These are phyloP conservation scores for Ephestia elutella DNA, from an alignment of 1,140 invertebrate genomes.

Conservation along the genomic window DNA sequence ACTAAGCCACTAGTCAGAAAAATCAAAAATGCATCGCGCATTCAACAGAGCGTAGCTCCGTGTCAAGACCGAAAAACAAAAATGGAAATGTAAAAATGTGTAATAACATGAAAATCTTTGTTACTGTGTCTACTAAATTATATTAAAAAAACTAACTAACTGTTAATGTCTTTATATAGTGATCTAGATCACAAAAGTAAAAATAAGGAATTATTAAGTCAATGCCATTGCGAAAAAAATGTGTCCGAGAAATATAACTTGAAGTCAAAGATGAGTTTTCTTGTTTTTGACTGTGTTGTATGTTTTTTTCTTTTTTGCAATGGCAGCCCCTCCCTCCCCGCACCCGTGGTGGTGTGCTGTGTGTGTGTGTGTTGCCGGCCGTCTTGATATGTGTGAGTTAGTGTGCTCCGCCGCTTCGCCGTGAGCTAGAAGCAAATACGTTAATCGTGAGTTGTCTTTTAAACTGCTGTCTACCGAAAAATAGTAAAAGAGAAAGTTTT, in stretches of 20 bases:
- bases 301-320: slow-evolving; percentile 22
- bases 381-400: slow-evolving; percentile 71
- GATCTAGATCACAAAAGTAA: slow-evolving; percentile 65
- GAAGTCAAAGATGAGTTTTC: not conserved
- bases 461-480: slow-evolving; percentile 8
- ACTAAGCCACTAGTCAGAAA: slow-evolving; percentile 40
- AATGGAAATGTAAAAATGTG: slow-evolving; percentile 65
- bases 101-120: slow-evolving; percentile 50
- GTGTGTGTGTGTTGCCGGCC: slow-evolving; percentile 62
- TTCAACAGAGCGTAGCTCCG: slow-evolving; percentile 21
- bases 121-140: slow-evolving; percentile 64
- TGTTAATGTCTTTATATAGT: slow-evolving; percentile 73
- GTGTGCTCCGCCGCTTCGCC: slow-evolving; percentile 55
- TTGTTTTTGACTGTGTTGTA: not conserved
- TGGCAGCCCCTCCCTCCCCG: slow-evolving; percentile 43
- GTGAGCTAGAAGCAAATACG: slow-evolving; percentile 71
- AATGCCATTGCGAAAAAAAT: slow-evolving; percentile 42
- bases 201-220: slow-evolving; percentile 61
- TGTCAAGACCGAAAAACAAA: slow-evolving; percentile 27
- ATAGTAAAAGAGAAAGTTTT: slow-evolving; percentile 17
- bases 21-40: slow-evolving; percentile 33
- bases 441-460: slow-evolving; percentile 49
- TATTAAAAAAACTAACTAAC: slow-evolving; percentile 46
- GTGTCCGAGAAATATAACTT: slow-evolving; percentile 1
- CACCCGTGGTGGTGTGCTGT: slow-evolving; percentile 54